phyloP scores from a whole-genome alignment of 2,888 invertebrate genomes.

The Elegia similella region DNA sequence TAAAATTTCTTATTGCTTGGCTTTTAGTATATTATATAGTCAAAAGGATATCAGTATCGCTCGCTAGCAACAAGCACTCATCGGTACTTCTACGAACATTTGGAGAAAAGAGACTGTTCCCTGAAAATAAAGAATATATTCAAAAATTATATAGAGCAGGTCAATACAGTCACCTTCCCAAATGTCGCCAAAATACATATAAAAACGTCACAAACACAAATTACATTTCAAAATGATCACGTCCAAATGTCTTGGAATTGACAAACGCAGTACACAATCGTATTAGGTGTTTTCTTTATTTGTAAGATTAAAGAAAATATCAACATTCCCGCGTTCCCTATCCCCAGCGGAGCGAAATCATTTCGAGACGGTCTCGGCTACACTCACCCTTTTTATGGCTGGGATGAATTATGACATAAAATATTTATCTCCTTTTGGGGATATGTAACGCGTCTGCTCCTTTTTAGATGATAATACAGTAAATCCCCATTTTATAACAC shows the following conservation, averaged over 20 bases:
- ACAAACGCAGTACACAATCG: slow-evolving; percentile 14
- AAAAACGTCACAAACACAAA: not conserved
- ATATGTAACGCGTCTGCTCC: slow-evolving; percentile 64
- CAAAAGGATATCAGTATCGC: no score
- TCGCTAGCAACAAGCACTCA: no score
- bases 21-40: no score
- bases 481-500: slow-evolving; percentile 60
- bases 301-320: slow-evolving; percentile 50
- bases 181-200: no score
- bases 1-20: no score
- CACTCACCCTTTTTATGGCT: slow-evolving; percentile 68
- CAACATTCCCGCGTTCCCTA: slow-evolving; percentile 43
- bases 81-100: no score
- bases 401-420: slow-evolving; percentile 73
- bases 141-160: not conserved
- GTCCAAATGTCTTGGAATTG: not conserved
- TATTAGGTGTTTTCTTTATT: slow-evolving; percentile 38
- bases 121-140: no score
- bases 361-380: slow-evolving; percentile 53
- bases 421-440: slow-evolving; percentile 70
- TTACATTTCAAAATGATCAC: not conserved
- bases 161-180: no score
- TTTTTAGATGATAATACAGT: slow-evolving; percentile 65
- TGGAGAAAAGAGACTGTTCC: no score
- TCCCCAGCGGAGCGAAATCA: slow-evolving; percentile 56